Conservation (phyloP, 2,888 invertebrate species). For the Loripinus fragilis region DNA sequence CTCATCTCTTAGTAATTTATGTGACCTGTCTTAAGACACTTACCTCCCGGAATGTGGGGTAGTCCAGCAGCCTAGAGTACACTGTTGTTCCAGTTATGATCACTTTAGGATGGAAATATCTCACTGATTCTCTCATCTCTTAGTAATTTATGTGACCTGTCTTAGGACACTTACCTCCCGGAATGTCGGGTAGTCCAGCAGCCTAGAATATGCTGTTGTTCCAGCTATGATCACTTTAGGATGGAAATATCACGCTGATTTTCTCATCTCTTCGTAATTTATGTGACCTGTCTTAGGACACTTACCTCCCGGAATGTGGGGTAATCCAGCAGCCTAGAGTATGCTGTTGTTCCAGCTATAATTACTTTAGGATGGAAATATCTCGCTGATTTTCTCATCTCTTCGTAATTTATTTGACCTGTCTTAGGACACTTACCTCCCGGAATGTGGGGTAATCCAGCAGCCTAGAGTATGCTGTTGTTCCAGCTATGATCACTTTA, state of each 20-base stretch:
- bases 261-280: slow-evolving; percentile 94
- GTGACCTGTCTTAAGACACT: too few species aligned
- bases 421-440: slow-evolving; percentile 80
- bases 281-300: too few species aligned
- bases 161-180: slow-evolving; percentile 82
- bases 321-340: too few species aligned
- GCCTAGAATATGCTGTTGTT: slow-evolving; percentile 85
- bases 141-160: too few species aligned
- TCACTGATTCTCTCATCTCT: slow-evolving; percentile 91
- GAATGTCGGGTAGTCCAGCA: slow-evolving; percentile 85
- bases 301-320: too few species aligned
- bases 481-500: slow-evolving; percentile 94
- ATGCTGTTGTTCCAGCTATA: slow-evolving; percentile 90
- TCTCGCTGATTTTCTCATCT: slow-evolving; percentile 91
- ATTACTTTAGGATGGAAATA: slow-evolving; percentile 96
- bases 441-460: slow-evolving; percentile 85
- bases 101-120: slow-evolving; percentile 94
- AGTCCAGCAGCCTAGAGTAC: slow-evolving; percentile 86
- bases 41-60: slow-evolving; percentile 84
- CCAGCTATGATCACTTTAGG: slow-evolving; percentile 97
- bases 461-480: slow-evolving; percentile 85
- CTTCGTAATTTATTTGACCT: slow-evolving; percentile 97
- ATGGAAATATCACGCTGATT: slow-evolving; percentile 93
- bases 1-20: too few species aligned
- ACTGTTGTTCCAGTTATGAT: slow-evolving; percentile 92